Evolutionary conservation across 2,888 invertebrate species (phyloP).

Genomic region (Ophraella communa): DNA sequence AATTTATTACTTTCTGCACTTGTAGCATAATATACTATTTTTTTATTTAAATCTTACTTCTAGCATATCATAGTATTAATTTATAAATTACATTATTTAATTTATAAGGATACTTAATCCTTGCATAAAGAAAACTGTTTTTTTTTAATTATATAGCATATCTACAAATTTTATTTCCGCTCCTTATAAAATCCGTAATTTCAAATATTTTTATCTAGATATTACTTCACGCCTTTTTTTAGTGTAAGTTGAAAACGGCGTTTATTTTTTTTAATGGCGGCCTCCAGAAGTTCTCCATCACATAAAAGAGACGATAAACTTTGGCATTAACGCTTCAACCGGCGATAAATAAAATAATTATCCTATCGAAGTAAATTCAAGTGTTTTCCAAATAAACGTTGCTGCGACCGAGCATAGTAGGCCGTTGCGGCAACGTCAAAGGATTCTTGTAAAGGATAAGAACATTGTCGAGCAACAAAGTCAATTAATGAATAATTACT

Average conservation of each 20-base stretch:
- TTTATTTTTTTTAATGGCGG: background rate
- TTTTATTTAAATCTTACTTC: too few species aligned
- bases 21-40: too few species aligned
- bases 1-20: too few species aligned
- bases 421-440: conserved; percentile 44
- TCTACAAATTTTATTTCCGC: too few species aligned
- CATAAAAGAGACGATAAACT: conserved; percentile 30
- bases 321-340: conserved; percentile 26
- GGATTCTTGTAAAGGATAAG: conserved; percentile 51
- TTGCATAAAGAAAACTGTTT: too few species aligned
- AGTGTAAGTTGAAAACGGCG: background rate
- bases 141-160: too few species aligned
- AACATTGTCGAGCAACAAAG: conserved; percentile 55
- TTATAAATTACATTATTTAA: too few species aligned
- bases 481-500: conserved; percentile 57
- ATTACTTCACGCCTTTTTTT: too few species aligned
- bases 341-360: conserved; percentile 43
- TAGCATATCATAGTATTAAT: too few species aligned
- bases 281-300: conserved; percentile 8
- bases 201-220: too few species aligned
- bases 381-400: conserved; percentile 48
- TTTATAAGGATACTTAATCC: too few species aligned
- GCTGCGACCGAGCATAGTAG: conserved; percentile 25
- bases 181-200: too few species aligned
- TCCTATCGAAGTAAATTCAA: conserved; percentile 42